phyloP scores from a whole-genome alignment of 2,888 invertebrate species.

The Leptopterna dolabrata region DNA sequence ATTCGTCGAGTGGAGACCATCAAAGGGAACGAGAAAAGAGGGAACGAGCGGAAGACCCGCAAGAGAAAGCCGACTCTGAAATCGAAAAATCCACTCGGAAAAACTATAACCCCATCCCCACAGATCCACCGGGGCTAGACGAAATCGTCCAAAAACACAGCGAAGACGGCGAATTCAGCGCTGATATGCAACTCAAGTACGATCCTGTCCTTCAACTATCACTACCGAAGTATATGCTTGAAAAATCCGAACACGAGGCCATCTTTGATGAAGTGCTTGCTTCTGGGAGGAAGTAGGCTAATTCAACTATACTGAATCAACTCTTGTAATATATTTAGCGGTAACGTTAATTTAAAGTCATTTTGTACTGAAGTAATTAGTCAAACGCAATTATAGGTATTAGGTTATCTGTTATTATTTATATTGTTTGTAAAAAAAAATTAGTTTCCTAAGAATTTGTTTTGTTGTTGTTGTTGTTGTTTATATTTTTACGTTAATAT shows the following conservation, averaged over 20 bases:
- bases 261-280: conserved; percentile 72
- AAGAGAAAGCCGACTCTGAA: conserved; percentile 62
- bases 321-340: background rate
- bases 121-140: conserved; percentile 65
- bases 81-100: conserved; percentile 64
- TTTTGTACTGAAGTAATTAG: background rate
- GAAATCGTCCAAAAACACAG: conserved; percentile 42
- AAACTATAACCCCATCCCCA: conserved; percentile 59
- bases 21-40: background rate
- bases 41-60: conserved; percentile 41
- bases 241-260: conserved; percentile 76
- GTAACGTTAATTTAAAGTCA: background rate
- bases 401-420: background rate
- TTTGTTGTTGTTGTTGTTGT: no score
- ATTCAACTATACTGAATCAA: conserved; percentile 21
- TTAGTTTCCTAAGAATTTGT: background rate
- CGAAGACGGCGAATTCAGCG: conserved; percentile 73
- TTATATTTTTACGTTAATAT: no score
- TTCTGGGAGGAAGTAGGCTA: conserved; percentile 54
- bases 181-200: conserved; percentile 76
- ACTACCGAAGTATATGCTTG: conserved; percentile 77
- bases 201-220: conserved; percentile 75
- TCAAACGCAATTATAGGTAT: background rate
- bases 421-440: background rate
- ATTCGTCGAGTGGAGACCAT: background rate